Base-by-base conservation (phyloP, 1,140 invertebrate species). In the Scaptomyza pallida region DNA sequence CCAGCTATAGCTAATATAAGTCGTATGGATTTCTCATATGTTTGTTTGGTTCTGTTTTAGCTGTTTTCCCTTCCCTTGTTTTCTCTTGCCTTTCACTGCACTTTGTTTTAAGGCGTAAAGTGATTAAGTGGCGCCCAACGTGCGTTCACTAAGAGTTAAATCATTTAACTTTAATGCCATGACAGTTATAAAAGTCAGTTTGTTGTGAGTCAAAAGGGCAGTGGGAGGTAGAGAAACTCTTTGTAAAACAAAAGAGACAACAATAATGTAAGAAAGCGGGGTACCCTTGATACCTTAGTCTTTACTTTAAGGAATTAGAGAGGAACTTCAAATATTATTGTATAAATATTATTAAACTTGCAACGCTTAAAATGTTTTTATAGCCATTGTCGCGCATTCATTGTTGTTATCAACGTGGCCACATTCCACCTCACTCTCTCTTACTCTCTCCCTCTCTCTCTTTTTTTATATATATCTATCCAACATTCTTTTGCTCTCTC, bases 301-400 rank as follows among this genome's bases (percentile, higher is more conserved):
- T n/a, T n/a, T n/a, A n/a, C n/a, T n/a, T n/a, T n/a, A n/a, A n/a
- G n/a, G n/a, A n/a, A n/a, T n/a, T n/a, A n/a, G n/a, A n/a, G n/a
- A n/a, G n/a, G n/a, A n/a, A 26, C 23, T 26, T 26, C 26, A 30
- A n/a, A 37, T n/a, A 5, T 63, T 73, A 33, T 55, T 61, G 23
- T 56, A 72, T 59, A 80, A 68, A 72, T 64, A 80, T 75, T 72
- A 79, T 37, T 50, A 79, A 72, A 67, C 44, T 51, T 70, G 52
- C 57, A 56, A 63, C 48, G 47, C 70, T 35, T 57, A 73, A 56
- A 78, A 56, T 78, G 54, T 51, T 63, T 63, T 55, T 40, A 41
- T 54, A 65, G 71, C 43, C 60, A 57, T 71, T 71, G 64, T 76
- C 64, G 56, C 40, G 51, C 41, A 21, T 76, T 54, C 45, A 51